Evolutionary conservation across 2,113 vertebrate species (phyloP), one percentile per base, ranked within the genome.

Genomic region (Ceuthmochares aereus): DNA sequence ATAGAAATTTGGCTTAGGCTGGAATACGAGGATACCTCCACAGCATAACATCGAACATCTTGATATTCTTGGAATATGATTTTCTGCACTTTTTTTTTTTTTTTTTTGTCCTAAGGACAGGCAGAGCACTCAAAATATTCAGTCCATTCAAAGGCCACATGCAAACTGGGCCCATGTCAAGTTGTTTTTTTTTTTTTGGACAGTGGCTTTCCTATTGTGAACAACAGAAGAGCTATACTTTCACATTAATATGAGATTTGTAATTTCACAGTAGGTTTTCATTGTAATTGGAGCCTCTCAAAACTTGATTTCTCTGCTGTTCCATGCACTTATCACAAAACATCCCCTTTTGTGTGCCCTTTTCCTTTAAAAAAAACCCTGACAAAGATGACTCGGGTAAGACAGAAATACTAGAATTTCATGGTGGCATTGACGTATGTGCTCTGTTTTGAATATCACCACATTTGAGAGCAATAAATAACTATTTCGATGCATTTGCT

Each of bases 1-100:
- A 87, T 10, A 91, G 58, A 83, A 83, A 89, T 40, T 87, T 80
- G 59, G 81, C 78, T 75, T 27, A 70, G 59, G 29, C 18, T 47
- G 42, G n/a, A 85, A 45, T 79, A 80, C 77, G 58, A 81, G 29
- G 45, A 55, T 47, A 63, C 29, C 30, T 95, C 32, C 55, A 43
- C 23, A 87, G 63, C 45, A 49, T 51, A 96, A 78, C 59, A 86
- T 42, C 66, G 72, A 83, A 80, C 32, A 45, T 63, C 55, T 30
- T 51, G 36, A 37, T 87, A 72, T 25, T 75, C 40, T 83, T 77
- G 59, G 54, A 83, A 59, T 36, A 59, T 7, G 22, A 72, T 22
- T 74, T 52, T 59, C 26, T 15, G 6, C 4, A n/a, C n/a, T n/a
- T 5, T 40, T 21, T 42, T 52, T 49, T 47, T 26, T 27, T 21